Conservation (phyloP, 2,113 vertebrate genomes). For the Scartelaos histophorus region DNA sequence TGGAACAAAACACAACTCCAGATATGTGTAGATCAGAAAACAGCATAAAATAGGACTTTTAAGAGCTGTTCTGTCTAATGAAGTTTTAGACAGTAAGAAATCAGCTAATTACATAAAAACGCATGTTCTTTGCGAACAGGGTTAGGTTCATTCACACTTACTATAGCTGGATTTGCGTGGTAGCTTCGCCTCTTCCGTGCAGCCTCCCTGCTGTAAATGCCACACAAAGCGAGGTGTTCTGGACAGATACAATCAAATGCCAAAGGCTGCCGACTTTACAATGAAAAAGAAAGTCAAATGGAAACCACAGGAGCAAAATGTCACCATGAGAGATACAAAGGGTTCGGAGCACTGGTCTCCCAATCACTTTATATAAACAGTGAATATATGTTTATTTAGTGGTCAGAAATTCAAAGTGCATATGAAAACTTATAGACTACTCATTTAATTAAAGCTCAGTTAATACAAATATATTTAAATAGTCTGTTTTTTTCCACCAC, state of each 20-base stretch:
- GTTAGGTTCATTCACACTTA: background rate
- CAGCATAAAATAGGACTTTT: too few species aligned
- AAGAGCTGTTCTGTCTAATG: too few species aligned
- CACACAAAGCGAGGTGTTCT: background rate
- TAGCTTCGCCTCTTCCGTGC: background rate
- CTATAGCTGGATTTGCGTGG: background rate
- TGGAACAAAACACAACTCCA: too few species aligned
- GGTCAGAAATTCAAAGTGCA: background rate
- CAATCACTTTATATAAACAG: too few species aligned
- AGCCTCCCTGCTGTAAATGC: background rate
- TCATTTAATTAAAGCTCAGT: background rate
- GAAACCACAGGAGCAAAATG: background rate
- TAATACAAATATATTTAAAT: too few species aligned
- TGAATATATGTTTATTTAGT: background rate
- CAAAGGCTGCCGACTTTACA: background rate
- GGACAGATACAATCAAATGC: slow-evolving; percentile 5
- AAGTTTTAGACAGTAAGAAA: too few species aligned
- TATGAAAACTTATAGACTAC: too few species aligned
- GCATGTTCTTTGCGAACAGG: background rate
- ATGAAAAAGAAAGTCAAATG: background rate
- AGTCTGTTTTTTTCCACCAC: too few species aligned
- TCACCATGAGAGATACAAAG: background rate
- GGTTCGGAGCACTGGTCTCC: background rate
- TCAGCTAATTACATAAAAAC: background rate
- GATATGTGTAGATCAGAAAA: too few species aligned